A percentile compares a stretch with the other conserved stretches of the same genome.
Evolutionary conservation across 2,113 vertebrate genomes (phyloP).

Genomic region (Cottus gobio): DNA sequence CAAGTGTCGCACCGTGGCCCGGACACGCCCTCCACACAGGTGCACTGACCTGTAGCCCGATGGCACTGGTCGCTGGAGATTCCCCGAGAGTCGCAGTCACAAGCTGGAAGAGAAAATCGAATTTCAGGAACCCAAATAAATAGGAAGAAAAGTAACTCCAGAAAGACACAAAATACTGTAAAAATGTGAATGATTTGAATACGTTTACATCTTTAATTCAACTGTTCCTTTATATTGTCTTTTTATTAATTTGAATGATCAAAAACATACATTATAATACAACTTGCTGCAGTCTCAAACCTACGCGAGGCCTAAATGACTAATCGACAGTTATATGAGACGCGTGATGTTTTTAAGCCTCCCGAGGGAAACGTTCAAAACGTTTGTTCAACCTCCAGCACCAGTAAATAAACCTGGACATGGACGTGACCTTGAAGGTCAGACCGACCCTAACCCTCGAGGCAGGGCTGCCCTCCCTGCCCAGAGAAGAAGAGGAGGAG

Average conservation of each 20-base stretch:
- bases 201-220: no score
- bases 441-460: neutral
- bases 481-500: neutral
- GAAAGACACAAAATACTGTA: no score
- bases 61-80: conserved; percentile 91
- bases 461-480: neutral
- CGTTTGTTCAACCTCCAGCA: conserved; percentile 8
- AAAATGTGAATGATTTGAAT: no score
- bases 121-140: neutral
- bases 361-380: conserved; percentile 10
- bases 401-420: conserved; percentile 39
- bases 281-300: neutral
- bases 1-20: conserved; percentile 90
- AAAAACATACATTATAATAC: no score
- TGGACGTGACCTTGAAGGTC: conserved; percentile 41
- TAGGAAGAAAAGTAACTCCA: neutral
- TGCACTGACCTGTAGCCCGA: conserved; percentile 87
- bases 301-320: neutral
- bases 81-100: conserved; percentile 91
- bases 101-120: conserved; percentile 80
- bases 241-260: no score
- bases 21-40: conserved; percentile 87
- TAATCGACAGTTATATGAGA: neutral
- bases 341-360: neutral
- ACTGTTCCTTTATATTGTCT: no score